These are phyloP conservation scores for Drosophila monieri DNA, from an alignment of 2,888 invertebrate species.

Conservation along the genomic window DNA sequence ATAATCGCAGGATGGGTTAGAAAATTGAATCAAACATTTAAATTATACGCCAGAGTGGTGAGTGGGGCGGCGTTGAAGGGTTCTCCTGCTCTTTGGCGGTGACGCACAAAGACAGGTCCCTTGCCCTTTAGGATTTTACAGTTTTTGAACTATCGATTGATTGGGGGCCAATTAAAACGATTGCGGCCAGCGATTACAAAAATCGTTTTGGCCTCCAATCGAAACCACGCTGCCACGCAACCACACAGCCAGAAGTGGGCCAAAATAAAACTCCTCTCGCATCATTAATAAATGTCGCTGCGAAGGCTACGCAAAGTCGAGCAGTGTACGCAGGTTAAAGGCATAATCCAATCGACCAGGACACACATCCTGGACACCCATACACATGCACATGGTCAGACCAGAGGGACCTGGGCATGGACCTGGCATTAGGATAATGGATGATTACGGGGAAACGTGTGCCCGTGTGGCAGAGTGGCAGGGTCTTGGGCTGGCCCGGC, in stretches of 20 bases:
- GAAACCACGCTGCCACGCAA: background rate
- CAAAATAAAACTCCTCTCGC: slow-evolving; percentile 36
- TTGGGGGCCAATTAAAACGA: slow-evolving; percentile 67
- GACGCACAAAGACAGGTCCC: slow-evolving; percentile 37
- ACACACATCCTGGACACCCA: slow-evolving; percentile 17
- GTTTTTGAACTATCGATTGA: slow-evolving; percentile 65
- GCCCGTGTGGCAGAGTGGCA: slow-evolving; percentile 41
- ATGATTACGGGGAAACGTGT: slow-evolving; percentile 79
- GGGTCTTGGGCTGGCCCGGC: slow-evolving; percentile 8
- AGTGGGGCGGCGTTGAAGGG: background rate
- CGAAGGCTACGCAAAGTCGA: slow-evolving; percentile 18
- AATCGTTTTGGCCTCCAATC: slow-evolving; percentile 45
- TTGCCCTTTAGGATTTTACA: slow-evolving; percentile 52
- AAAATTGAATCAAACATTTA: slow-evolving; percentile 48
- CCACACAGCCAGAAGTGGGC: slow-evolving; percentile 33
- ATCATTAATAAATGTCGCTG: slow-evolving; percentile 72
- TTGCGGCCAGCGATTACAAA: slow-evolving; percentile 59
- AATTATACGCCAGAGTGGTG: slow-evolving; percentile 24
- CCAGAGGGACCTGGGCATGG: slow-evolving; percentile 57
- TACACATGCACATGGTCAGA: slow-evolving; percentile 38
- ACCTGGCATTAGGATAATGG: slow-evolving; percentile 80
- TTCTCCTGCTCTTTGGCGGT: background rate
- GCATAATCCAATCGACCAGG: slow-evolving; percentile 72
- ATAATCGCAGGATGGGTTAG: slow-evolving; percentile 16
- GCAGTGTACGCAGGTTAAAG: slow-evolving; percentile 52